phyloP scores from a whole-genome alignment of 2,113 vertebrate species.

The Cromileptes altivelis region DNA sequence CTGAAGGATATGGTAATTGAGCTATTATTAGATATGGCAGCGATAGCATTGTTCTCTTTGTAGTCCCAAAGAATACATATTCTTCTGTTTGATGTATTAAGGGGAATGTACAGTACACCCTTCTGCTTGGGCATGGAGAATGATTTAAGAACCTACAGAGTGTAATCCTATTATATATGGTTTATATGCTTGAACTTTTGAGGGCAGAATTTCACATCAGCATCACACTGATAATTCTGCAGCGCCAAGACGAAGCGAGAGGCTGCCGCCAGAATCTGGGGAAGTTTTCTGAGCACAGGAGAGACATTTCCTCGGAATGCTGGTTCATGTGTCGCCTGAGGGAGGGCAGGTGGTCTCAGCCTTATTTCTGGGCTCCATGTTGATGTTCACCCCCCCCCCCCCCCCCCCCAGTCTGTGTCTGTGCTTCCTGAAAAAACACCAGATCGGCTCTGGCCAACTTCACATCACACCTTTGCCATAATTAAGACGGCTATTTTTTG shows the following conservation, averaged over 20 bases:
- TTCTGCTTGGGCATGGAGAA: constrained; percentile 46
- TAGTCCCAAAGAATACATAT: constrained; percentile 74
- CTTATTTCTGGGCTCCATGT: constrained; percentile 57
- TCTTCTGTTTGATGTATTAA: constrained; percentile 70
- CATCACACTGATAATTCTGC: constrained; percentile 54
- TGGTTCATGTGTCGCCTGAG: constrained; percentile 66
- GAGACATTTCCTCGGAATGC: constrained; percentile 40
- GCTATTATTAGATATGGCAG: constrained; percentile 77
- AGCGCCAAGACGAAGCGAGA: not conserved
- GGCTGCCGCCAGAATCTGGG: constrained; percentile 20
- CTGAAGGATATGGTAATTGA: constrained; percentile 76
- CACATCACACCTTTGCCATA: constrained; percentile 46
- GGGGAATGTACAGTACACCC: constrained; percentile 41
- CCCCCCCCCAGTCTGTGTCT: not conserved
- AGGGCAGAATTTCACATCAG: constrained; percentile 50
- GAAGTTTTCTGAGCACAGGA: constrained; percentile 36
- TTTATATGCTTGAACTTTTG: constrained; percentile 61
- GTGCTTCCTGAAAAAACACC: constrained; percentile 29
- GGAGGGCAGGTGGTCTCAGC: constrained; percentile 71
- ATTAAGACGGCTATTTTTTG: constrained; percentile 57
- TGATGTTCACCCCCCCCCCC: constrained; percentile 46
- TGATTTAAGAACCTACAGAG: constrained; percentile 59
- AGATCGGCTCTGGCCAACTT: constrained; percentile 36
- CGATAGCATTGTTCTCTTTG: constrained; percentile 78
- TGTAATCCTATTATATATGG: constrained; percentile 54